phyloP scores from a whole-genome alignment of 1,140 invertebrate genomes.

The Sarcophaga bullata region DNA sequence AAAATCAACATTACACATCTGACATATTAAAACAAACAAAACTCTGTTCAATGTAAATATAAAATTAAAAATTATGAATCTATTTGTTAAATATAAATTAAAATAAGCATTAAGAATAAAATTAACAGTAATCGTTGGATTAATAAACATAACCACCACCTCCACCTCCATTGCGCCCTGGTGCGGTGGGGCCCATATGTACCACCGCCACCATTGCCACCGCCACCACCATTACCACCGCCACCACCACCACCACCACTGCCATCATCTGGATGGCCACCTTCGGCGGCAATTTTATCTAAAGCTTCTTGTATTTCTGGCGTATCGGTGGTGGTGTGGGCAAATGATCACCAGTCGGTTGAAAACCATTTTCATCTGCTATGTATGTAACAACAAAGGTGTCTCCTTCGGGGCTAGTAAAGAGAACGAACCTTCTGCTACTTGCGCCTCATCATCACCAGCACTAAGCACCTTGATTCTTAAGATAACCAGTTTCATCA shows the following conservation, averaged over 20 bases:
- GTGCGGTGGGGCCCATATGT: too few relatives aligned
- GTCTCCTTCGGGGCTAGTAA: constrained; percentile 78
- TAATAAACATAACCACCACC: constrained; percentile 45
- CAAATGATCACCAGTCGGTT: constrained; percentile 76
- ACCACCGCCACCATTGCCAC: constrained; percentile 14
- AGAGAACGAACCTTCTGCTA: constrained; percentile 78
- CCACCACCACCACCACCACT: constrained; percentile 60
- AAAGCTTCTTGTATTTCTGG: constrained; percentile 83
- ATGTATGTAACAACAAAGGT: constrained; percentile 77
- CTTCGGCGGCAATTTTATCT: constrained; percentile 78
- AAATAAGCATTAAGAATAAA: too few relatives aligned
- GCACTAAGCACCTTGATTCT: constrained; percentile 72
- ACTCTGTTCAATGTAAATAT: too few relatives aligned
- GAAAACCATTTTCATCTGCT: constrained; percentile 84
- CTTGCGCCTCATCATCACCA: constrained; percentile 70
- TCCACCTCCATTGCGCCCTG: neutral
- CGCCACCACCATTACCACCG: constrained; percentile 25
- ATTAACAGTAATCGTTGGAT: neutral
- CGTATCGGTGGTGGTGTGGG: constrained; percentile 83
- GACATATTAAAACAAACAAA: too few relatives aligned
- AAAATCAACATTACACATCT: too few relatives aligned
- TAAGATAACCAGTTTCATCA: constrained; percentile 75
- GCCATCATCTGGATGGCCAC: constrained; percentile 66
- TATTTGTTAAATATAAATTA: too few relatives aligned
- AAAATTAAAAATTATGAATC: too few relatives aligned